Conservation (phyloP, 2,888 invertebrate species). For the Lithophane leautieri region DNA sequence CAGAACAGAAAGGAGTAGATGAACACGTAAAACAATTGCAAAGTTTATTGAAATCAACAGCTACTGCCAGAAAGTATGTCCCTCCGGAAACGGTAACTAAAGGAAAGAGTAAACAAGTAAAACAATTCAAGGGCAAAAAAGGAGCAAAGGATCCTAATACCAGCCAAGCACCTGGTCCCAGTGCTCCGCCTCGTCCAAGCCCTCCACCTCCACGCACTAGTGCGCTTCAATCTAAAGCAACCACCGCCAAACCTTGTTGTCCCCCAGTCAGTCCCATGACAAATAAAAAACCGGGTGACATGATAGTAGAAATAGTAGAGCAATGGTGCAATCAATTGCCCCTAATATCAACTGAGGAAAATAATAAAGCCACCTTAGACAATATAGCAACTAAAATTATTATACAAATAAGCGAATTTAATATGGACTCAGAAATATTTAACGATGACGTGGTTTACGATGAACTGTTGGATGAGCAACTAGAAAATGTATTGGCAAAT, state of each 20-base stretch:
- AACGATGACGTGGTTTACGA: constrained; percentile 73
- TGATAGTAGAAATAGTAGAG: constrained; percentile 75
- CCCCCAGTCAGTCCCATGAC: constrained; percentile 24
- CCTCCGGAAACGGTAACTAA: constrained; percentile 45
- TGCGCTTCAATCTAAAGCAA: constrained; percentile 46
- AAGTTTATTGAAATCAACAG: constrained; percentile 71
- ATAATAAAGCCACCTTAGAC: constrained; percentile 70
- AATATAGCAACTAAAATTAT: constrained; percentile 75
- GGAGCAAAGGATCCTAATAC: constrained; percentile 23
- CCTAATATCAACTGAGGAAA: constrained; percentile 60
- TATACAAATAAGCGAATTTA: constrained; percentile 78
- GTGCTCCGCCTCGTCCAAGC: constrained; percentile 54
- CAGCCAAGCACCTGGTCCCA: constrained; percentile 68
- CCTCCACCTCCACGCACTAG: background rate
- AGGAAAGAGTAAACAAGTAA: constrained; percentile 55
- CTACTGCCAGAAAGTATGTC: constrained; percentile 72
- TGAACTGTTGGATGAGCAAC: constrained; percentile 72
- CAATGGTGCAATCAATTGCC: constrained; percentile 79
- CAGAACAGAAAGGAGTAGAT: constrained; percentile 64
- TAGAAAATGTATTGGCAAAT: constrained; percentile 71
- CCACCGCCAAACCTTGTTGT: constrained; percentile 53
- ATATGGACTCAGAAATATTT: constrained; percentile 73
- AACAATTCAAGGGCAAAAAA: constrained; percentile 34
- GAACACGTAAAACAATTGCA: constrained; percentile 70
- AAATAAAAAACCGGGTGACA: constrained; percentile 72